A percentile compares a stretch with the other conserved stretches of the same genome.
phyloP scores from a whole-genome alignment of 2,113 vertebrate species.

The Hippoglossus stenolepis region DNA sequence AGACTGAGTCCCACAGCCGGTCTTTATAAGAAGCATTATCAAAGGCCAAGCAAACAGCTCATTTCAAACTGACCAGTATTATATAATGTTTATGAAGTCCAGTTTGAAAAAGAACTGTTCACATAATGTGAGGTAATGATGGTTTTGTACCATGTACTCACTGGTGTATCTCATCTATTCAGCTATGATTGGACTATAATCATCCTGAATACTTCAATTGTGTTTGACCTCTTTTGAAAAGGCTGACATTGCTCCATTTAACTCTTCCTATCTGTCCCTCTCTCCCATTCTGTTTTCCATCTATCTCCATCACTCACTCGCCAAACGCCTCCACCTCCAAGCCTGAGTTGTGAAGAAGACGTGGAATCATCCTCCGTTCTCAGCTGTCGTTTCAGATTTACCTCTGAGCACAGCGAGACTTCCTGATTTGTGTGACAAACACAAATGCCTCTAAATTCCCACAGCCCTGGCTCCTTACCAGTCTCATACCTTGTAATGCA shows the following conservation, averaged over 20 bases:
- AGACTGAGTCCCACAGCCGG: too few relatives aligned
- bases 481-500: slow-evolving; percentile 84
- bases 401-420: slow-evolving; percentile 56
- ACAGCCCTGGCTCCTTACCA: slow-evolving; percentile 74
- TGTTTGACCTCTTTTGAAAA: slow-evolving; percentile 28
- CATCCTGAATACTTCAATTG: slow-evolving; percentile 3
- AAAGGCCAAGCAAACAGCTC: too few relatives aligned
- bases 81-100: too few relatives aligned
- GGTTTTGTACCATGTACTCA: not conserved
- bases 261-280: not conserved
- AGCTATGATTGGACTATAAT: slow-evolving; percentile 2
- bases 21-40: too few relatives aligned
- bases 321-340: slow-evolving; percentile 32
- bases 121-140: too few relatives aligned
- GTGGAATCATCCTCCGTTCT: slow-evolving; percentile 59
- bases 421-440: slow-evolving; percentile 83
- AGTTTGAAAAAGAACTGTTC: too few relatives aligned
- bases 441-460: slow-evolving; percentile 83
- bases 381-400: slow-evolving; percentile 74
- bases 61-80: too few relatives aligned
- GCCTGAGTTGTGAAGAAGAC: slow-evolving; percentile 41
- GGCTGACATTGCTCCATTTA: not conserved
- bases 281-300: not conserved
- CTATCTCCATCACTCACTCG: slow-evolving; percentile 13
- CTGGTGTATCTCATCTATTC: not conserved